Evolutionary conservation across 2,888 invertebrate genomes (phyloP).

Genomic region (Trilocha varians): DNA sequence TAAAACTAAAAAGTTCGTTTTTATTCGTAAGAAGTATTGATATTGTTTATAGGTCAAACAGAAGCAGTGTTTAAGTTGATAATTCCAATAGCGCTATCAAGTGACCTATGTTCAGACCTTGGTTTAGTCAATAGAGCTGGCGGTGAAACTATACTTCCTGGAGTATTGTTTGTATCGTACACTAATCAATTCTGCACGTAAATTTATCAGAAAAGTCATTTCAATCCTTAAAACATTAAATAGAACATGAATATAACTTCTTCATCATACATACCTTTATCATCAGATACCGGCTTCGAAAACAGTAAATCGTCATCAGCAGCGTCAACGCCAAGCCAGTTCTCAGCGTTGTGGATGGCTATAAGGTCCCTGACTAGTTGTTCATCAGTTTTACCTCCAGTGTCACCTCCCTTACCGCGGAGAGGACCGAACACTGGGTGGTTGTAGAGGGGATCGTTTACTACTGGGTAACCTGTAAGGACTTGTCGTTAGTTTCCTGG

Average conservation of each 20-base stretch:
- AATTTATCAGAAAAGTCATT: not conserved
- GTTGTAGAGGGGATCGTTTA: constrained; percentile 98
- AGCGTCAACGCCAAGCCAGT: constrained; percentile 93
- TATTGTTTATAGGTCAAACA: no score
- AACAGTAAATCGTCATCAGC: constrained; percentile 90
- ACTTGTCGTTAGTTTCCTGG: no score
- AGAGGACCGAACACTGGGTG: constrained; percentile 95
- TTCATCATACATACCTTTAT: constrained; percentile 57
- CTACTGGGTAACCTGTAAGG: constrained; percentile 94
- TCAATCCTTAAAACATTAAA: not conserved
- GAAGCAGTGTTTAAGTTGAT: no score
- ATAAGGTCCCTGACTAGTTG: constrained; percentile 90
- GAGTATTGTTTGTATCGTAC: no score
- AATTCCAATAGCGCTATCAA: no score
- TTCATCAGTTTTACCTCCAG: constrained; percentile 91
- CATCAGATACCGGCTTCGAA: constrained; percentile 81
- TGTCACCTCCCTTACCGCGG: constrained; percentile 90
- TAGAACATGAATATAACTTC: not conserved
- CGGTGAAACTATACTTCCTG: no score
- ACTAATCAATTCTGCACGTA: no score
- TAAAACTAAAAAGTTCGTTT: no score
- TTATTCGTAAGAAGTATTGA: no score
- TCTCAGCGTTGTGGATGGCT: constrained; percentile 93
- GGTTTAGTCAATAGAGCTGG: no score
- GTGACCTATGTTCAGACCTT: no score